phyloP scores from a whole-genome alignment of 1,140 invertebrate species.

The Luehdorfia chinensis region DNA sequence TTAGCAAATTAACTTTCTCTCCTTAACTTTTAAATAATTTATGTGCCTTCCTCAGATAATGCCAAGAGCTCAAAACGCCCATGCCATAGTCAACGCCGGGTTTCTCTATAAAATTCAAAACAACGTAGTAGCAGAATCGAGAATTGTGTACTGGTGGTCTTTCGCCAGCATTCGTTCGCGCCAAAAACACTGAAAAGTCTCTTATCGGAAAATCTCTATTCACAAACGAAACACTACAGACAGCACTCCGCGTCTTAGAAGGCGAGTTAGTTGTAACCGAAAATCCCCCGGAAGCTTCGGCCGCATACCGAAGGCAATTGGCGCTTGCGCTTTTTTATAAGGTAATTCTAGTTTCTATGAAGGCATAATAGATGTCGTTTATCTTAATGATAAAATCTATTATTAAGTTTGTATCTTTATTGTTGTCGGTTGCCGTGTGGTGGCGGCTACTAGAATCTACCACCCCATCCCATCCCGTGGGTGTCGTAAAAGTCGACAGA shows the following conservation, averaged over 20 bases:
- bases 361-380: background rate
- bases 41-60: constrained; percentile 30
- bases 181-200: constrained; percentile 78
- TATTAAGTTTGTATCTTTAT: background rate
- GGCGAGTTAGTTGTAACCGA: constrained; percentile 78
- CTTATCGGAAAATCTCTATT: constrained; percentile 58
- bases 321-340: constrained; percentile 81
- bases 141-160: constrained; percentile 82
- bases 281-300: constrained; percentile 74
- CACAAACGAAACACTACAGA: constrained; percentile 56
- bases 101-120: constrained; percentile 27
- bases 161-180: constrained; percentile 80
- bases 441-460: no score
- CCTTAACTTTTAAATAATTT: no score
- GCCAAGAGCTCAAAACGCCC: constrained; percentile 33
- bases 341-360: constrained; percentile 19
- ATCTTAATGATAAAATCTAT: no score
- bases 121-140: constrained; percentile 16
- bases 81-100: constrained; percentile 31
- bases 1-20: no score
- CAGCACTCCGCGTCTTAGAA: constrained; percentile 74
- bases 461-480: no score
- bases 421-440: background rate
- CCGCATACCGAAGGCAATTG: constrained; percentile 77
- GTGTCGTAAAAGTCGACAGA: no score